phyloP scores from a whole-genome alignment of 2,888 invertebrate species.

The Pediacus dermestoides region DNA sequence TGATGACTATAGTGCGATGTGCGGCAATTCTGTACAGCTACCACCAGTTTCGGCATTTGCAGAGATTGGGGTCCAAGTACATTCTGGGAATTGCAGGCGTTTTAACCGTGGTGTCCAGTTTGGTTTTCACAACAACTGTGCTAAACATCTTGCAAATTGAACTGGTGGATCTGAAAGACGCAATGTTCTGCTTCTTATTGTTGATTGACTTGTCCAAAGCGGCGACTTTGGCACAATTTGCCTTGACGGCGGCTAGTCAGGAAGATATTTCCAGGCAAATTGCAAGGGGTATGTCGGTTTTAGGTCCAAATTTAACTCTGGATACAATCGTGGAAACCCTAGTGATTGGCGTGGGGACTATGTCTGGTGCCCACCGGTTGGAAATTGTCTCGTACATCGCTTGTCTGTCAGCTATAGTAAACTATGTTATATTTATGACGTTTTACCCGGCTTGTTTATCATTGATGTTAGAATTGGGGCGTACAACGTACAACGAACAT shows the following conservation, averaged over 20 bases:
- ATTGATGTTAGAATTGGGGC: slow-evolving; percentile 73
- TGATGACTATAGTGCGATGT: slow-evolving; percentile 87
- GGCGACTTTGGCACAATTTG: slow-evolving; percentile 78
- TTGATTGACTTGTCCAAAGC: slow-evolving; percentile 89
- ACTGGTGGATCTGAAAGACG: slow-evolving; percentile 84
- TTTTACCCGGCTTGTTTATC: slow-evolving; percentile 92
- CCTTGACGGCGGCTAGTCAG: slow-evolving; percentile 73
- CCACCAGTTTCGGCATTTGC: slow-evolving; percentile 84
- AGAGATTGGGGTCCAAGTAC: slow-evolving; percentile 84
- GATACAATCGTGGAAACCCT: slow-evolving; percentile 87
- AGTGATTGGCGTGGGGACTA: slow-evolving; percentile 85
- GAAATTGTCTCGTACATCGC: slow-evolving; percentile 90
- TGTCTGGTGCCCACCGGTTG: slow-evolving; percentile 82
- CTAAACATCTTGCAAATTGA: slow-evolving; percentile 83
- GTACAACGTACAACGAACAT: slow-evolving; percentile 37
- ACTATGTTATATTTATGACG: slow-evolving; percentile 90
- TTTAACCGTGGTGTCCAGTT: slow-evolving; percentile 88
- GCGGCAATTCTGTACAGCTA: slow-evolving; percentile 87
- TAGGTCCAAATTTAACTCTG: slow-evolving; percentile 85
- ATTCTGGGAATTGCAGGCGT: slow-evolving; percentile 79
- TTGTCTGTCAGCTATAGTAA: slow-evolving; percentile 84
- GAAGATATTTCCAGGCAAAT: slow-evolving; percentile 84
- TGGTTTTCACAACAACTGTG: slow-evolving; percentile 88
- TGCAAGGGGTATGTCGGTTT: slow-evolving; percentile 77
- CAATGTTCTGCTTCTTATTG: slow-evolving; percentile 85